Base-by-base conservation (phyloP, 2,888 invertebrate genomes). In the Sipha maydis region DNA sequence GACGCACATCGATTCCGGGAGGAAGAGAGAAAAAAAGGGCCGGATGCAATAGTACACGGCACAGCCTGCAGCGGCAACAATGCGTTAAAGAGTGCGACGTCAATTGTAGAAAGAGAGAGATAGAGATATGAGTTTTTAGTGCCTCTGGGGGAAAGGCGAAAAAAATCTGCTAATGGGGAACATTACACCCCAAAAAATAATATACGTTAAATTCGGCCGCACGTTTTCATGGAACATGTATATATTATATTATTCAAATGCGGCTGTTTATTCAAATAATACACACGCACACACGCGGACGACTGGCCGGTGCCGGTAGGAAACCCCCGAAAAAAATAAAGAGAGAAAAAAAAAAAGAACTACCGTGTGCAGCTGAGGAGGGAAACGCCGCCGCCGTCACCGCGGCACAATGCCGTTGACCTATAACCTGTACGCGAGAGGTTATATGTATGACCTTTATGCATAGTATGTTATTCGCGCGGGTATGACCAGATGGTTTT, bases 181-280 rank as follows among this genome's bases (percentile, higher is more conserved):
- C 86, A 86, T 86, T 86, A 86, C 86, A 86, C 86, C 86, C 86
- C 86, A 80, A 86, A 86, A 86, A 86, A 86, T 86, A 79, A 80
- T 86, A 86, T 80, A 86, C 86, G 86, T 85, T 85, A 85, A 80
- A 86, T 86, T 86, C 73, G 85, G n/a, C 78, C 31, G 85, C 78
- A 73, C 86, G 86, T 86, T 86, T 86, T 86, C 80, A 80, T 17
- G 76, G 34, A n/a, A 48, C n/a, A n/a, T 9, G 56, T 75, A 84
- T 77, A 84, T 61, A 84, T 76, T 84, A 76, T 85, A 85, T 85
- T 85, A 85, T 85, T 85, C 85, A 85, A 85, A 85, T 85, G 78
- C 77, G 77, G 84, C 84, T 76, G 84, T 85, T 85, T 85, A 85
- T 85, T 85, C 76, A 77, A 85, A 85, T 85, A 85, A 76, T 21